A percentile compares a stretch with the other conserved stretches of the same genome.
phyloP scores from a whole-genome alignment of 2,113 vertebrate genomes.

The Entomyzon cyanotis region DNA sequence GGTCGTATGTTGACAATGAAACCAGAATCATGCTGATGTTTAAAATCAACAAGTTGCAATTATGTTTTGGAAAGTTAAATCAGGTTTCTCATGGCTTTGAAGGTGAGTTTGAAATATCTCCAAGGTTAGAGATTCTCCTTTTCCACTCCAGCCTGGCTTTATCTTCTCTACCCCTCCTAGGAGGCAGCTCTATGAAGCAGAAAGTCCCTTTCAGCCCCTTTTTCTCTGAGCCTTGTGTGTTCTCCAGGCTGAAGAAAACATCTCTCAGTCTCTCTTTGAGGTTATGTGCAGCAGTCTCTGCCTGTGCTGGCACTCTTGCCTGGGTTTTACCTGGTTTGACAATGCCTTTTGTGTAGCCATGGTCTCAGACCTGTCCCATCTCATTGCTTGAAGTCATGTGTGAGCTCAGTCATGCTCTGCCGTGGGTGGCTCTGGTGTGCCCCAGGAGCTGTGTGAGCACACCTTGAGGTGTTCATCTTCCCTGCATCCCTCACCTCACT shows the following conservation, averaged over 20 bases:
- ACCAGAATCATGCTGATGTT: background rate
- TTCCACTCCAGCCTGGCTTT: background rate
- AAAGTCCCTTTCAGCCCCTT: background rate
- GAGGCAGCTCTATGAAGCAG: background rate
- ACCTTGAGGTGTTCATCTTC: background rate
- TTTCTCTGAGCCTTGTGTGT: background rate
- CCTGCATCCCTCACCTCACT: fast-evolving
- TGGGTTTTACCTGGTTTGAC: background rate
- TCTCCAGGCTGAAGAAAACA: background rate
- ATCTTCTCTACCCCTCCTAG: background rate
- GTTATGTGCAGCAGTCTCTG: background rate
- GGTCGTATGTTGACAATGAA: background rate
- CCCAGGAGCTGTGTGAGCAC: background rate
- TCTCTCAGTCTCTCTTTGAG: background rate
- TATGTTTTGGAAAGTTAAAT: background rate
- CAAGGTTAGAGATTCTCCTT: background rate
- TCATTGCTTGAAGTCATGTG: fast-evolving
- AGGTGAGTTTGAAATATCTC: background rate
- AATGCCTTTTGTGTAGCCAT: fast-evolving
- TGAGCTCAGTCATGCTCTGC: background rate
- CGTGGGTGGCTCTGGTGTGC: background rate
- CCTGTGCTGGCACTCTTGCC: background rate
- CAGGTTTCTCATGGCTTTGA: background rate
- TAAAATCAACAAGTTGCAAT: background rate
- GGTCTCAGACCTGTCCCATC: background rate